Evolutionary conservation across 2,888 invertebrate genomes (phyloP), one percentile per base, ranked within the genome.

Genomic region (Nysson spinosus): DNA sequence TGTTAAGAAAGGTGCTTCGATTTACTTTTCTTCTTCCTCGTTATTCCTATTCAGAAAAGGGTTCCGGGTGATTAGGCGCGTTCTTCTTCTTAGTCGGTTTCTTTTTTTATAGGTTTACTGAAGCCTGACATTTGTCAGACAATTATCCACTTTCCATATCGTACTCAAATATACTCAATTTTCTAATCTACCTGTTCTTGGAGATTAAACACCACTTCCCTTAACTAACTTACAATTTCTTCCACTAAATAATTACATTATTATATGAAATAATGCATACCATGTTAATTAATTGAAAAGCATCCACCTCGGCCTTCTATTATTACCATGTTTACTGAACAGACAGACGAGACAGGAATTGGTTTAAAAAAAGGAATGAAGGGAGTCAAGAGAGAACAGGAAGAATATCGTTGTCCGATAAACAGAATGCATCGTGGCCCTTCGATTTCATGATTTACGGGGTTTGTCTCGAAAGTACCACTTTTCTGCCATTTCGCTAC

Each of bases 401-500:
- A 43, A 20, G n/a, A 17, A 22, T 17, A 34, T 28, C 28, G 39
- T 43, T 30, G 6, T 19, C n/a, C 40, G 54, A 35, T 34, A 47
- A 50, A 51, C 44, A 42, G 54, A 19, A 26, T 37, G 49, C 22
- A 11, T 42, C 28, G 3, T 19, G 3, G 47, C 47, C 51, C 60
- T 52, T 66, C 72, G 72, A 74, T 77, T 78, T 66, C 74, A 76
- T 83, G 83, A 83, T 83, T 83, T 83, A 83, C 72, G 75, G 79
- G n/a, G 80, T 79, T 81, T 79, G 80, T 69, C 78, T 65, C 64
- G 77, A 81, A 80, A 81, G 80, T 81, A 80, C 82, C 80, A 83
- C 82, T 83, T 83, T 82, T 77, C 79, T 81, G 78, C 75, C 75
- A 75, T 80, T 78, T 72, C 67, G 79, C 79, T 82, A 81, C 80